Conservation (phyloP, 53 echinoderm and acorn worm genomes). For the Crossaster papposus region DNA sequence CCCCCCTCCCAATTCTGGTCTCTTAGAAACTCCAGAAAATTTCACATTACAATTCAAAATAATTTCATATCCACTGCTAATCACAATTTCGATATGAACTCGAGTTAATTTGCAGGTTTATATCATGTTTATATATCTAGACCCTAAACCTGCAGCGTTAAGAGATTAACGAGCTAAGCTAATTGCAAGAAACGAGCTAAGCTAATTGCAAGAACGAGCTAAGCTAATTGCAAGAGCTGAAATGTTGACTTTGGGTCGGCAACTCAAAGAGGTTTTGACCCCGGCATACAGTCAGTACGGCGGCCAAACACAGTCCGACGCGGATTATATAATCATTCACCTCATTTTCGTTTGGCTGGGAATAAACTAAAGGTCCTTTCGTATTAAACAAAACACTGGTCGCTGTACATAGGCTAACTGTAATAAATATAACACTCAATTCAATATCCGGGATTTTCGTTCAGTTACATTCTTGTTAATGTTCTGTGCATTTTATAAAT, state of each 20-base stretch:
- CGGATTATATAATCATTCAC: neutral
- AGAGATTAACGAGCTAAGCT: slow-evolving; percentile 2
- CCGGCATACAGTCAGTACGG: neutral
- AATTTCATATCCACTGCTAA: neutral
- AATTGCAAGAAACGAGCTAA: neutral
- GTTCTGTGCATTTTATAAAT: neutral
- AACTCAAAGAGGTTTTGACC: neutral
- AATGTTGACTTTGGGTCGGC: slow-evolving; percentile 6
- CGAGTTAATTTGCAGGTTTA: neutral
- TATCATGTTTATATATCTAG: neutral
- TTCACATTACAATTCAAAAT: no score
- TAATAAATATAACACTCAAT: no score
- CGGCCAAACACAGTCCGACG: neutral
- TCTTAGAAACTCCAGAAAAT: no score
- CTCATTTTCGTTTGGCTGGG: neutral
- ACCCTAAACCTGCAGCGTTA: neutral
- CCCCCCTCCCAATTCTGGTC: no score
- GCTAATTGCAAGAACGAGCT: no score
- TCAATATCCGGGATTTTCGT: neutral
- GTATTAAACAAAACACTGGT: neutral
- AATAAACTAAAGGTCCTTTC: neutral
- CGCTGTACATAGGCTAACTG: neutral
- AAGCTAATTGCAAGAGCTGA: neutral
- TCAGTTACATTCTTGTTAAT: neutral
- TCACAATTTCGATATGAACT: neutral